Conservation (phyloP, 2,888 invertebrate species). For the Phalangium opilio region DNA sequence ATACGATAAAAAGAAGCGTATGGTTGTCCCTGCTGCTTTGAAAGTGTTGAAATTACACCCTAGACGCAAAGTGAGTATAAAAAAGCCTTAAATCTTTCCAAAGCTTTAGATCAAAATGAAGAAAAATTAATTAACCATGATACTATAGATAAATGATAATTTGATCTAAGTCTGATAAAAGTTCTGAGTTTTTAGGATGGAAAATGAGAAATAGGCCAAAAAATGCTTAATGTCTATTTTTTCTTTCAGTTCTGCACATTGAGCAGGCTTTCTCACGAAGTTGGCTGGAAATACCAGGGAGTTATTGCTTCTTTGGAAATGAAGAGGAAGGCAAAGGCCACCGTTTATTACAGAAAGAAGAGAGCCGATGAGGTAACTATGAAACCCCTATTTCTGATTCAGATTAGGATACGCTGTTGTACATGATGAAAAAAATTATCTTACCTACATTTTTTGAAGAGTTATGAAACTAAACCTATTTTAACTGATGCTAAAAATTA, state of each 20-base stretch:
- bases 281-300: conserved; percentile 98
- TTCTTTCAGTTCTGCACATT: conserved; percentile 73
- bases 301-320: conserved; percentile 90
- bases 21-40: conserved; percentile 89
- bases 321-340: conserved; percentile 78
- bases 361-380: conserved; percentile 42
- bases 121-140: background rate
- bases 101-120: too few relatives aligned
- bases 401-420: background rate
- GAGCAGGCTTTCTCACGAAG: conserved; percentile 91
- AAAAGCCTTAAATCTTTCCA: too few relatives aligned
- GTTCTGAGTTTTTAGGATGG: background rate
- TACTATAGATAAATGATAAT: background rate
- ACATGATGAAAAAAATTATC: background rate
- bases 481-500: too few relatives aligned
- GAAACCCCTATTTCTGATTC: background rate
- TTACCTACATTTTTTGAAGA: background rate
- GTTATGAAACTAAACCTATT: background rate
- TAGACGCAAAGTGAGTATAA: conserved; percentile 63
- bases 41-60: conserved; percentile 86
- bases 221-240: background rate
- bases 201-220: too few relatives aligned
- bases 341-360: conserved; percentile 48
- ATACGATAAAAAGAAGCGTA: conserved; percentile 76
- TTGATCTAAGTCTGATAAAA: conserved; percentile 6